Base-by-base conservation (phyloP, 2,113 vertebrate species). In the Sceloporus undulatus region DNA sequence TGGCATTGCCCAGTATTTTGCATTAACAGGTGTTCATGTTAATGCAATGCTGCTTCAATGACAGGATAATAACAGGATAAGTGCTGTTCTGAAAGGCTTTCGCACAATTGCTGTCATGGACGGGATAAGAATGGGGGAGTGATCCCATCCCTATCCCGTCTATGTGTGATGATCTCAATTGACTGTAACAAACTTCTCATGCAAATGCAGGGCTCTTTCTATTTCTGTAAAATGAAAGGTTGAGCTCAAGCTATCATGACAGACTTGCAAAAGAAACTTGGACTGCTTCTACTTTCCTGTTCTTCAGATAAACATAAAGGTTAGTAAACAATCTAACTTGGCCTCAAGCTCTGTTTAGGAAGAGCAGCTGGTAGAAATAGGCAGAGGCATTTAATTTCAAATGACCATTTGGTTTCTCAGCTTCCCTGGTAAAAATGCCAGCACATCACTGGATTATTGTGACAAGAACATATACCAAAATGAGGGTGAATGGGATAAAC, bases 391-490 rank as follows among this genome's bases (percentile, higher is more conserved):
- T 74, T 7, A 0, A 21, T 13, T 42, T 84, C 74, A 16, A 1
- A 90, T 76, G 18, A 84, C 59, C 73, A 82, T 25, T 82, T 79
- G 6, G 70, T 71, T 88, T 88, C 85, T 77, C 82, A n/a, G 74
- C 77, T 65, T 87, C 18, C 54, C 79, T 3, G 2, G 11, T 85
- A 21, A 4, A 87, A 40, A 3, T 84, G 66, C 48, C 81, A 85
- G 86, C 54, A 87, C 74, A 85, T 78, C 76, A 70, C 85, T n/a
- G 85, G 80, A 84, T 77, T 25, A 56, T 38, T 80, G 52, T 19
- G 48, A 0, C 23, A 76, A 78, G 9, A 76, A 56, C 18, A 25
- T n/a, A 29, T 10, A 1, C 23, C 71, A 7, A 73, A 11, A 13
- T 34, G 34, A 19, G n/a, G 9, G n/a, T n/a, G 2, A 62, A 23